Evolutionary conservation across 2,797 vertebrate genomes (phyloP).

Genomic region (Myotis pilosus): DNA sequence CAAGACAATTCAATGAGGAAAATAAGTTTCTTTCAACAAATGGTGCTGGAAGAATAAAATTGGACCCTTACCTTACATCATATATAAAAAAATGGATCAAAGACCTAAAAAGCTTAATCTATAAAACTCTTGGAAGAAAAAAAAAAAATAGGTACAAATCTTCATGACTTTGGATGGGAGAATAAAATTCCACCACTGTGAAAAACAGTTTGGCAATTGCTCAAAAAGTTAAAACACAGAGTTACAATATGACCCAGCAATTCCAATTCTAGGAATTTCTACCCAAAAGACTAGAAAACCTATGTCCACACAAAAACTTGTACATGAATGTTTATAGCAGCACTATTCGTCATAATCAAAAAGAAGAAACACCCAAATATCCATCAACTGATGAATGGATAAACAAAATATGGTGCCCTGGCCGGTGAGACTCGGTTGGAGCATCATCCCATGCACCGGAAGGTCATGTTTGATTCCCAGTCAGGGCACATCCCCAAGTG

Average conservation of each 20-base stretch:
- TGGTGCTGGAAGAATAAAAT: neutral
- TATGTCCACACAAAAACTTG: neutral
- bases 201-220: neutral
- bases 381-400: neutral
- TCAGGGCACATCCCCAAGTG: neutral
- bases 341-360: neutral
- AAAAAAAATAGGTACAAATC: neutral
- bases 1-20: neutral
- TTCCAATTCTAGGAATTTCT: conserved; percentile 12
- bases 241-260: neutral
- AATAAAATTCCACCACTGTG: neutral
- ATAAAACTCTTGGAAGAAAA: conserved; percentile 12
- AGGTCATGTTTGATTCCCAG: neutral
- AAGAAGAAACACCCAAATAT: neutral
- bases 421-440: neutral
- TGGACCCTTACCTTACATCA: neutral
- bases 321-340: neutral
- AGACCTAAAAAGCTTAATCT: neutral
- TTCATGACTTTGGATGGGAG: neutral
- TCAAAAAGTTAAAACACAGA: neutral
- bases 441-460: neutral
- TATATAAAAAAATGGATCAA: conserved; percentile 4
- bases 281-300: conserved; percentile 8
- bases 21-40: conserved; percentile 39
- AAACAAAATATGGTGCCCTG: neutral